phyloP scores from a whole-genome alignment of 2,113 vertebrate species.

The Zingel zingel region DNA sequence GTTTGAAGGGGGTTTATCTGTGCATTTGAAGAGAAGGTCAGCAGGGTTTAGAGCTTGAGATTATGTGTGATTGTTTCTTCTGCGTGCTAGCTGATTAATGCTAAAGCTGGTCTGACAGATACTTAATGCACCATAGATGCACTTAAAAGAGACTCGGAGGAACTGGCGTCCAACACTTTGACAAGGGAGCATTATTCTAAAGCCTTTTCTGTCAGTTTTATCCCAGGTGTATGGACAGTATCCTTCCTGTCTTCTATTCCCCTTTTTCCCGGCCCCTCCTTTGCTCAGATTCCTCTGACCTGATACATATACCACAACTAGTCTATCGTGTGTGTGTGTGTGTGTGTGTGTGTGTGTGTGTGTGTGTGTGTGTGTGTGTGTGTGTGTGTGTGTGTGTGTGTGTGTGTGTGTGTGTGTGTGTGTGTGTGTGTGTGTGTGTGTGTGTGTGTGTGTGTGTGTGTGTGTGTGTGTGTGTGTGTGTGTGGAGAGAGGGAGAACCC shows the following conservation, averaged over 20 bases:
- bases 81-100: constrained; percentile 79
- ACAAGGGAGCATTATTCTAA: constrained; percentile 73
- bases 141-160: constrained; percentile 72
- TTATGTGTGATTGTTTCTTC: constrained; percentile 79
- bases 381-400: not conserved
- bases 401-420: not conserved
- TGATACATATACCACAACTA: constrained; percentile 41
- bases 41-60: constrained; percentile 75
- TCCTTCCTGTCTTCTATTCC: constrained; percentile 18
- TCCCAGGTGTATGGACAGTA: constrained; percentile 35
- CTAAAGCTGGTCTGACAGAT: constrained; percentile 78
- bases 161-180: constrained; percentile 56
- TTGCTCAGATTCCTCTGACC: constrained; percentile 55
- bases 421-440: too few species aligned
- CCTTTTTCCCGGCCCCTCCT: constrained; percentile 13
- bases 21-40: constrained; percentile 79
- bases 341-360: too few species aligned
- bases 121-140: constrained; percentile 71
- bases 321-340: constrained; percentile 40
- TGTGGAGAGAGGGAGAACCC: not conserved
- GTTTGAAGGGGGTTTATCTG: constrained; percentile 73
- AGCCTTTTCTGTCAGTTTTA: constrained; percentile 60
- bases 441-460: too few species aligned
- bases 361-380: too few species aligned
- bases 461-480: not conserved